phyloP scores from a whole-genome alignment of 2,113 vertebrate species.

The Phyllostomus hastatus region DNA sequence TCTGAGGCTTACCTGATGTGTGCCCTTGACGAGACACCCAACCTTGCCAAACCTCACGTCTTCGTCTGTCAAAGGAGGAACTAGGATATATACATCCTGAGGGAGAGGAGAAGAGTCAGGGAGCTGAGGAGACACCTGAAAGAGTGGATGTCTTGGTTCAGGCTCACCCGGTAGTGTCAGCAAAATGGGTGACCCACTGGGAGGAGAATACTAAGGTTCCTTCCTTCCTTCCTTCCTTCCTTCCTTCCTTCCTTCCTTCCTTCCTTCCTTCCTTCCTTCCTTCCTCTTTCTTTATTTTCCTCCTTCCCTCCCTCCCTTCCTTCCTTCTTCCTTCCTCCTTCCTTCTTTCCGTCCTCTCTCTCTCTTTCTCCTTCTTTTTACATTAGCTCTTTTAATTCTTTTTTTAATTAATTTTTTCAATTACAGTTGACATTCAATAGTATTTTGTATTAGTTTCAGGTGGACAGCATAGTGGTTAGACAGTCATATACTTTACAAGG shows the following conservation, averaged over 20 bases:
- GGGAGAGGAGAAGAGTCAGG: background rate
- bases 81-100: background rate
- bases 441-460: background rate
- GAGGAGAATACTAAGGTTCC: background rate
- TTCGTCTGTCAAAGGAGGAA: background rate
- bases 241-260: background rate
- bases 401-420: background rate
- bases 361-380: background rate
- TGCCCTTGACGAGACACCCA: background rate
- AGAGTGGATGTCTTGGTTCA: background rate
- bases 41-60: background rate
- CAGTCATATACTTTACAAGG: background rate
- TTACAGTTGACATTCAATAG: background rate
- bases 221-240: no score
- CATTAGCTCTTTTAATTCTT: background rate
- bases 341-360: no score
- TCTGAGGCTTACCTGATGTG: background rate
- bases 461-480: background rate
- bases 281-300: no score
- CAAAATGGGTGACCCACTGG: no score
- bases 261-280: no score
- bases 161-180: background rate
- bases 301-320: no score
- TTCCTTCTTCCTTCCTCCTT: no score
- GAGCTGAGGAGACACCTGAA: background rate